phyloP scores from a whole-genome alignment of 2,888 invertebrate genomes.

The Oscheius myriophilus region DNA sequence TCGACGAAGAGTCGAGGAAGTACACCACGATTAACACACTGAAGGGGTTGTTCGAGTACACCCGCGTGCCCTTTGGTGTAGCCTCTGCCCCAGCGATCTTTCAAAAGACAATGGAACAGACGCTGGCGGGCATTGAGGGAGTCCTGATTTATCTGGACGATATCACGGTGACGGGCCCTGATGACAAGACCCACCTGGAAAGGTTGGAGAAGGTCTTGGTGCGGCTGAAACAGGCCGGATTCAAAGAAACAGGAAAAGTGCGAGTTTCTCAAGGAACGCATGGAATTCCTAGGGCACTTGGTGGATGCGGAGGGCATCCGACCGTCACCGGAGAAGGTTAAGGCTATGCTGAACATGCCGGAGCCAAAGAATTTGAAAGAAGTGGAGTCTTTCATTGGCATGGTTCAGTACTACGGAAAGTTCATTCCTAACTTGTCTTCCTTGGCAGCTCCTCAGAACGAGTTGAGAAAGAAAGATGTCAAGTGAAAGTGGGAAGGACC shows the following conservation, averaged over 20 bases:
- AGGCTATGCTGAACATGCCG: constrained; percentile 58
- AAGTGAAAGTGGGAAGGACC: not conserved
- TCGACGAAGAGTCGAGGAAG: too few relatives aligned
- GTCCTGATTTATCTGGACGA: constrained; percentile 49
- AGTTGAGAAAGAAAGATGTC: constrained; percentile 32
- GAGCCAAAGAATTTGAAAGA: constrained; percentile 56
- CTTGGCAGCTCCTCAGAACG: constrained; percentile 51
- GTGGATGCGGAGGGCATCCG: constrained; percentile 50
- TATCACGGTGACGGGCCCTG: constrained; percentile 42
- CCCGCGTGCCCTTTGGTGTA: constrained; percentile 34
- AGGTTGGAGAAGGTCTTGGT: constrained; percentile 40
- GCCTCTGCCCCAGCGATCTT: constrained; percentile 33
- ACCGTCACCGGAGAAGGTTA: constrained; percentile 47
- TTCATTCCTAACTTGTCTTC: constrained; percentile 59
- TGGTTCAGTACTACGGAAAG: constrained; percentile 61
- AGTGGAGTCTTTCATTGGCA: constrained; percentile 59
- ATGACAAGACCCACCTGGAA: constrained; percentile 37
- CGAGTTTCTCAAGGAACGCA: constrained; percentile 39
- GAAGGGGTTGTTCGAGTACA: constrained; percentile 28
- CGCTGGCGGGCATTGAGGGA: too few relatives aligned
- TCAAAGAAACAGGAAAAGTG: too few relatives aligned
- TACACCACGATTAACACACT: too few relatives aligned
- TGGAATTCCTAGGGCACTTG: constrained; percentile 58
- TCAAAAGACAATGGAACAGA: too few relatives aligned
- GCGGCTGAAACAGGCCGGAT: constrained; percentile 40